Percentiles rank a stretch among this genome's conserved stretches.
Conservation (phyloP, 2,888 invertebrate genomes). For the Rhingia campestris region DNA sequence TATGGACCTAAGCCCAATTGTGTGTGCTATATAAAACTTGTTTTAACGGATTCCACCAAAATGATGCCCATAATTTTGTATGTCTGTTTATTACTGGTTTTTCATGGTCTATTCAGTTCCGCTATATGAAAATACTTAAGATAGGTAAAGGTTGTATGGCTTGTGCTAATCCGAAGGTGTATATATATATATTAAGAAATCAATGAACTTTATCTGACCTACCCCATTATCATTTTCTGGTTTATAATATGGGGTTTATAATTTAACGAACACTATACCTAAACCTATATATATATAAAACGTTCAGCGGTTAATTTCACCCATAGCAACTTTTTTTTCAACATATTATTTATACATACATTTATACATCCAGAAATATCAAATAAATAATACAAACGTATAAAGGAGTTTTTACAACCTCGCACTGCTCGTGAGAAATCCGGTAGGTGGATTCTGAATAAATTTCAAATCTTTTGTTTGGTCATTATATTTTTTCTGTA, state of each 20-base stretch:
- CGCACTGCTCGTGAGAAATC: constrained; percentile 39
- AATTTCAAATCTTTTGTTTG: constrained; percentile 8
- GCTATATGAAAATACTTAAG: not conserved
- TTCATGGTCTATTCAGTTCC: not conserved
- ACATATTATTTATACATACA: constrained; percentile 38
- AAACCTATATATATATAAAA: constrained; percentile 25
- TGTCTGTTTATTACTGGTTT: not conserved
- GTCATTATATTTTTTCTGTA: constrained; percentile 27
- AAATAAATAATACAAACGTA: constrained; percentile 11
- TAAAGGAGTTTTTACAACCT: constrained; percentile 43
- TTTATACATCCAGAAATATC: constrained; percentile 26
- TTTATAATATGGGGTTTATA: not conserved
- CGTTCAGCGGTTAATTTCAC: constrained; percentile 32
- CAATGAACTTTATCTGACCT: constrained; percentile 54
- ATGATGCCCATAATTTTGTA: constrained; percentile 26
- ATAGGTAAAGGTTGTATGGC: not conserved
- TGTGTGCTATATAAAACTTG: constrained; percentile 30
- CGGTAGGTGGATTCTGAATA: constrained; percentile 33
- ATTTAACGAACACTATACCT: constrained; percentile 12
- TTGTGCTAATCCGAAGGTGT: not conserved
- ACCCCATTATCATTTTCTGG: constrained; percentile 48
- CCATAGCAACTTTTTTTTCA: constrained; percentile 43
- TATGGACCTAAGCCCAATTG: not conserved
- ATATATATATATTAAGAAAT: not conserved
- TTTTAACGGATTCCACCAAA: constrained; percentile 36